A percentile compares a stretch with the other conserved stretches of the same genome.
phyloP scores from a whole-genome alignment of 1,140 invertebrate genomes.

The Heliconius melpomene region DNA sequence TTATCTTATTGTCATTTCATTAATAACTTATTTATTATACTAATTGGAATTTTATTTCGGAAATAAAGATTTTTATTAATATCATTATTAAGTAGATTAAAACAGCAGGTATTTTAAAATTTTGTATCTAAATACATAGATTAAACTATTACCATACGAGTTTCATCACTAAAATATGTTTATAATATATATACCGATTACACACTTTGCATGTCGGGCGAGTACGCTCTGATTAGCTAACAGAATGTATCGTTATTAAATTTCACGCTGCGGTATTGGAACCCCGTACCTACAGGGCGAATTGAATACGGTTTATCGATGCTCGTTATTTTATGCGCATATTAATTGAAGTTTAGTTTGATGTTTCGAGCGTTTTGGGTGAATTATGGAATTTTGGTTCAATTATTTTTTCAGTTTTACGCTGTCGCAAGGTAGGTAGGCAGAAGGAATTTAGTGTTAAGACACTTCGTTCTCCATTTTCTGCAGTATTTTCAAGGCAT shows the following conservation, averaged over 20 bases:
- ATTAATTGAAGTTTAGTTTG: conserved; percentile 36
- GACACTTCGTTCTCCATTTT: background rate
- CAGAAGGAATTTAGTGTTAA: no score
- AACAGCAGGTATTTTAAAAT: background rate
- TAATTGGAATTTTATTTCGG: no score
- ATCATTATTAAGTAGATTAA: background rate
- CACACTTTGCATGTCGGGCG: conserved; percentile 15
- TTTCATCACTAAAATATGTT: conserved; percentile 10
- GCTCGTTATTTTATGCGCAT: conserved; percentile 36
- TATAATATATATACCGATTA: conserved; percentile 23
- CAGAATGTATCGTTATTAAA: conserved; percentile 44
- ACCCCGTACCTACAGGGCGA: conserved; percentile 8
- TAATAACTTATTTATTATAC: no score
- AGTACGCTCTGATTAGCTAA: conserved; percentile 39
- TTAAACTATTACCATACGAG: background rate
- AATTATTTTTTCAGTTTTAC: background rate
- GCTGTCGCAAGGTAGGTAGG: no score
- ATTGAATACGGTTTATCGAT: conserved; percentile 32
- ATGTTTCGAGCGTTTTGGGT: conserved; percentile 23
- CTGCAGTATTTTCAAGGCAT: background rate
- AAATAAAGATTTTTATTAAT: no score
- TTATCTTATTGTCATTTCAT: no score
- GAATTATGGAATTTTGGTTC: background rate
- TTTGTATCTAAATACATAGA: background rate
- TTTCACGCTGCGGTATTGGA: conserved; percentile 32